A percentile compares a stretch with the other conserved stretches of the same genome.
These are phyloP conservation scores for Trididemnum miniatum DNA, from an alignment of 23 tunicate species.

Conservation along the genomic window DNA sequence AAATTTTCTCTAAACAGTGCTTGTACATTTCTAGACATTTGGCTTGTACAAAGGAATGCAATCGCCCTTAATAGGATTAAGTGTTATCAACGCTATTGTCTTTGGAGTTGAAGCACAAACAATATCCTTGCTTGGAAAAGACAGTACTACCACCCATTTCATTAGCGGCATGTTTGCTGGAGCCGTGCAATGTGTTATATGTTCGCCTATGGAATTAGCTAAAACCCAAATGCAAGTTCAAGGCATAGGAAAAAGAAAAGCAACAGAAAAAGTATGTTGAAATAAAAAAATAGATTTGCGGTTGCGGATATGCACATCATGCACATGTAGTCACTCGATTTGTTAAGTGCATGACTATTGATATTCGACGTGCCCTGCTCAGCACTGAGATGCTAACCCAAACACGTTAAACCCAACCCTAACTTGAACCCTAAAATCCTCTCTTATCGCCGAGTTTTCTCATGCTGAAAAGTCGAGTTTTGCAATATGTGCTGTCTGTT, in stretches of 20 bases:
- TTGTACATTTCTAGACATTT: slow-evolving; percentile 33
- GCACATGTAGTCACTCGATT: too few species aligned
- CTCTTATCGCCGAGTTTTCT: too few species aligned
- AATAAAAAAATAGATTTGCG: too few species aligned
- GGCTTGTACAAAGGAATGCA: slow-evolving; percentile 96
- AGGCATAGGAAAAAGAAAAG: slow-evolving; percentile 56
- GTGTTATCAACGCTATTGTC: slow-evolving; percentile 89
- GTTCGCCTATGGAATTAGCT: slow-evolving; percentile 93
- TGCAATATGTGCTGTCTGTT: too few species aligned
- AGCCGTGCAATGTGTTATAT: slow-evolving; percentile 75
- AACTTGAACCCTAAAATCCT: too few species aligned
- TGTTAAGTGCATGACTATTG: too few species aligned
- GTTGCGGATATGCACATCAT: too few species aligned
- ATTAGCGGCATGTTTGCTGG: slow-evolving; percentile 89
- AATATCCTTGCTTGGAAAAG: slow-evolving; percentile 53
- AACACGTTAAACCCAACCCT: too few species aligned
- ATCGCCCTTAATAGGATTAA: slow-evolving; percentile 79
- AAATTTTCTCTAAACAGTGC: too few species aligned
- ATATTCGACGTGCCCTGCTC: too few species aligned
- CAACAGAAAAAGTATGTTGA: slow-evolving; percentile 35
- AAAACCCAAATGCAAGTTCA: slow-evolving; percentile 91
- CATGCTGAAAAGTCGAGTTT: too few species aligned
- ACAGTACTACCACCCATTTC: slow-evolving; percentile 72
- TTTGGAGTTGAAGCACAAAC: slow-evolving; percentile 90
- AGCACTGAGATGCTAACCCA: too few species aligned